Conservation (phyloP, 2,113 vertebrate species). For the Xenopus borealis region DNA sequence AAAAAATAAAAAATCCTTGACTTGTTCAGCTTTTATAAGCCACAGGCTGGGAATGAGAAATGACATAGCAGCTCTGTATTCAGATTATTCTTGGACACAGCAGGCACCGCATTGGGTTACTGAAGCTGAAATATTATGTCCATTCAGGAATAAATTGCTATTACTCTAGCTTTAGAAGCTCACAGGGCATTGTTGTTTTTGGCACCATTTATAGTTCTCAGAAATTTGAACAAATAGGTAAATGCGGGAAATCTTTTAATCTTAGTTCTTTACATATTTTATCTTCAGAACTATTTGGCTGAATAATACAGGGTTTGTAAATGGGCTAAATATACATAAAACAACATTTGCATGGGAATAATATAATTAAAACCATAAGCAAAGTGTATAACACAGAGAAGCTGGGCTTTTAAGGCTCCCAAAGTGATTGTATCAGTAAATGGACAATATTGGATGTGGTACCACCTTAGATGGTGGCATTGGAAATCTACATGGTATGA, state of each 20-base stretch:
- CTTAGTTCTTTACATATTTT: background rate
- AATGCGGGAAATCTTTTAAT: background rate
- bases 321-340: background rate
- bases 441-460: too few species aligned
- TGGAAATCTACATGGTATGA: too few species aligned
- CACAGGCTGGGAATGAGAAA: constrained; percentile 1
- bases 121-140: constrained; percentile 13
- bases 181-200: background rate
- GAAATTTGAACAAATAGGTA: background rate
- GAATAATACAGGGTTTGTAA: background rate
- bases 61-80: constrained; percentile 11
- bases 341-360: background rate
- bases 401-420: too few species aligned
- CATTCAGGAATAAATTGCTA: constrained; percentile 15
- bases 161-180: background rate
- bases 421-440: too few species aligned
- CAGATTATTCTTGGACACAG: constrained; percentile 12
- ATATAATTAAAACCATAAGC: background rate
- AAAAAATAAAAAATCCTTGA: constrained; percentile 2
- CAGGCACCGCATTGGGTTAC: constrained; percentile 3
- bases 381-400: too few species aligned
- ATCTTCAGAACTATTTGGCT: background rate
- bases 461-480: too few species aligned
- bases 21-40: background rate
- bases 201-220: constrained; percentile 1